Percentiles rank a stretch among this genome's conserved stretches.
These are phyloP conservation scores for Martes martes DNA, from an alignment of 2,113 vertebrate species.

Conservation along the genomic window DNA sequence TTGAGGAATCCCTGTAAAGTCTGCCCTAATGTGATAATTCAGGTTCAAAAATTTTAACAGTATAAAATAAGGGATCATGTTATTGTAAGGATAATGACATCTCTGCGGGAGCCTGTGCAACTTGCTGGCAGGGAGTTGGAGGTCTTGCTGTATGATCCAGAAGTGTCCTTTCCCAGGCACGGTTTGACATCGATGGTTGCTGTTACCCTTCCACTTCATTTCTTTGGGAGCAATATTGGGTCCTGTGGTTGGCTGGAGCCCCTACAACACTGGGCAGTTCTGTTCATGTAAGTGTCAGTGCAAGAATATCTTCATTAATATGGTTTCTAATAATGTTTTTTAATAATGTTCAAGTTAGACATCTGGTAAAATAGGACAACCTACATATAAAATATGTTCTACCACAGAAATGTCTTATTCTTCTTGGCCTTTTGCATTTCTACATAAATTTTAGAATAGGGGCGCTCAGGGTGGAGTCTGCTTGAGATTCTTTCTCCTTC, in stretches of 20 bases:
- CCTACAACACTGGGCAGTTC: not conserved
- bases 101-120: not conserved
- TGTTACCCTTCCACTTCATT: not conserved
- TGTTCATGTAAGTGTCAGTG: not conserved
- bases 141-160: not conserved
- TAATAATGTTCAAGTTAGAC: not conserved
- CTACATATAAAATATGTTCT: not conserved
- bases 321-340: not conserved
- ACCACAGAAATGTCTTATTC: not conserved
- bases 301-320: not conserved
- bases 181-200: not conserved
- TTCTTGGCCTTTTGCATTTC: not conserved
- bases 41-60: not conserved
- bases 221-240: not conserved
- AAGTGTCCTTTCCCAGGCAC: not conserved
- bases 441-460: not conserved
- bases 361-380: not conserved
- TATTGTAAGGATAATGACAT: not conserved
- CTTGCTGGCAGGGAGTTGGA: not conserved
- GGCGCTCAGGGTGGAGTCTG: not conserved
- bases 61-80: not conserved
- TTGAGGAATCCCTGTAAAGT: not conserved
- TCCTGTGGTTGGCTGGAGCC: not conserved
- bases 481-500: not conserved
- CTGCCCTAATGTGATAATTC: not conserved